These are phyloP conservation scores for Cavia porcellus DNA, from an alignment of 2,113 vertebrate genomes.

Conservation along the genomic window DNA sequence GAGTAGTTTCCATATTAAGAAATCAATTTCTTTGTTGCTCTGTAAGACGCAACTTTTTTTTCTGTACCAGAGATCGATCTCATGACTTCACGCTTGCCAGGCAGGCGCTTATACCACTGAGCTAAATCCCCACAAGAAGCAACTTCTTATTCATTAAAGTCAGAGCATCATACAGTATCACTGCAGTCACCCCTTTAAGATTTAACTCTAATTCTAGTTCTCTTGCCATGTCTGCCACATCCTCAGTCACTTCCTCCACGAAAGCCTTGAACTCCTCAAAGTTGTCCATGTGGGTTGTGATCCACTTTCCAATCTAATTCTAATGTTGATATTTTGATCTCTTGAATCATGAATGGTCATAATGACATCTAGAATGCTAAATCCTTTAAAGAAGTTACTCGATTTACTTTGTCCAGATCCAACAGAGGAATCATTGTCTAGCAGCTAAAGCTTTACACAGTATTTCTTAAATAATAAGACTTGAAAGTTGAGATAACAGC, in stretches of 20 bases:
- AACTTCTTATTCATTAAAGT: not conserved
- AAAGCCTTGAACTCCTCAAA: not conserved
- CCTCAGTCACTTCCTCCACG: too few relatives aligned
- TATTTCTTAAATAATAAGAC: not conserved
- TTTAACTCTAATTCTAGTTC: not conserved
- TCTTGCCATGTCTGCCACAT: not conserved
- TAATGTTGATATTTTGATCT: not conserved
- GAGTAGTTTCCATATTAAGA: not conserved
- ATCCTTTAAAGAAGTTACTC: not conserved
- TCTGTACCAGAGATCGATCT: too few relatives aligned
- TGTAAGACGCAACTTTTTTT: not conserved
- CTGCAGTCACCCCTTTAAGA: not conserved
- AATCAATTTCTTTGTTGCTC: not conserved
- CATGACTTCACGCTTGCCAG: too few relatives aligned
- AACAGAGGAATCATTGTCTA: not conserved
- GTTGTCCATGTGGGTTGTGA: not conserved
- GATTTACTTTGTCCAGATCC: not conserved
- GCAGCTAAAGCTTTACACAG: not conserved
- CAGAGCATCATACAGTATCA: not conserved
- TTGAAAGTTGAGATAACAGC: not conserved
- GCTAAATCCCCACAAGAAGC: not conserved
- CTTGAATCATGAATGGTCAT: not conserved
- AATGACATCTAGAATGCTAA: not conserved
- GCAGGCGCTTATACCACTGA: too few relatives aligned
- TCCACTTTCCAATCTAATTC: not conserved